These are phyloP conservation scores for Thomomys bottae DNA, from an alignment of 2,113 vertebrate genomes.

Conservation along the genomic window DNA sequence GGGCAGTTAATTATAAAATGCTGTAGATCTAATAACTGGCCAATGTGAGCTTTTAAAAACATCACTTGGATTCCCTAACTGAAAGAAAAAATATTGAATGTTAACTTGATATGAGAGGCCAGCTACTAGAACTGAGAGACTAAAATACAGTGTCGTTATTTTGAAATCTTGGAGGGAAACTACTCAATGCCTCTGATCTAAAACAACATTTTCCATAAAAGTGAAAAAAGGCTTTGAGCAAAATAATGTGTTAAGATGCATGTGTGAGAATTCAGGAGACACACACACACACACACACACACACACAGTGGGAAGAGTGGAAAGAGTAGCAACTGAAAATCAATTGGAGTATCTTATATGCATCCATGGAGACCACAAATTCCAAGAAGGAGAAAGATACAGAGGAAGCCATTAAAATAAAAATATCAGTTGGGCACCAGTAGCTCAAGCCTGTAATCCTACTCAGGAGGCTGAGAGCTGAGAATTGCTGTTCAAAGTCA, in stretches of 20 bases:
- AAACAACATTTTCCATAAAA: neutral
- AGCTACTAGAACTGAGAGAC: neutral
- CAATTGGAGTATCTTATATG: neutral
- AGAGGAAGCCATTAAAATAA: neutral
- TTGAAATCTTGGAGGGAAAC: neutral
- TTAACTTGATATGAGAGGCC: neutral
- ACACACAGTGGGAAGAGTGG: too few relatives aligned
- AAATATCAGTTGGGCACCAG: too few relatives aligned
- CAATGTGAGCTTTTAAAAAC: neutral
- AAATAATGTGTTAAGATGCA: too few relatives aligned
- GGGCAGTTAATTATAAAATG: neutral
- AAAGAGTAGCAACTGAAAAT: neutral
- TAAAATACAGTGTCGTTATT: neutral
- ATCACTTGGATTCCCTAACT: neutral
- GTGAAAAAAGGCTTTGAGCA: too few relatives aligned
- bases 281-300: too few relatives aligned
- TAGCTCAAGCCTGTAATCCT: too few relatives aligned
- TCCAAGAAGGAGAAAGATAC: neutral
- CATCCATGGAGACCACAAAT: neutral
- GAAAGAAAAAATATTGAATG: neutral
- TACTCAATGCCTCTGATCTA: neutral
- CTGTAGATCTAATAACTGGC: neutral
- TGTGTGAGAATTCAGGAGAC: too few relatives aligned
- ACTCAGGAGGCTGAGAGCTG: too few relatives aligned
- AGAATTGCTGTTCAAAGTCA: too few relatives aligned